Evolutionary conservation across 1,140 invertebrate species (phyloP), one percentile per base, ranked within the genome.

Genomic region (Propsilocerus akamusi): DNA sequence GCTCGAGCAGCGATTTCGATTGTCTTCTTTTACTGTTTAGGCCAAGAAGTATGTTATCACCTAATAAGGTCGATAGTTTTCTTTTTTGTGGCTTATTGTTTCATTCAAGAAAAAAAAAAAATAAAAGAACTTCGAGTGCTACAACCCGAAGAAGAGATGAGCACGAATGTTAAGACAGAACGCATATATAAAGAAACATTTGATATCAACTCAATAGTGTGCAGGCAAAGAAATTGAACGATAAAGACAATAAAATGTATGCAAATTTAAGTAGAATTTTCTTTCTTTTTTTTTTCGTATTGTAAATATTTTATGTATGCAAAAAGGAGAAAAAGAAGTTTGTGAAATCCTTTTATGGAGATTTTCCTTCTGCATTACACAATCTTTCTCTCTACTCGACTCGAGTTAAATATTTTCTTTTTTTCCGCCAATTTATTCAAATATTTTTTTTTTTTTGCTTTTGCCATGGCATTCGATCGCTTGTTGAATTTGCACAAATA

Each of bases 181-280:
- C n/a, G n/a, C n/a, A n/a, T n/a, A n/a, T n/a, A n/a, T n/a, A n/a
- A n/a, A n/a, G n/a, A n/a, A n/a, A n/a, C n/a, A n/a, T n/a, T n/a
- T n/a, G n/a, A n/a, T n/a, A n/a, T n/a, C n/a, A n/a, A n/a, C n/a
- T n/a, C n/a, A n/a, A n/a, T n/a, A n/a, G n/a, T n/a, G n/a, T n/a
- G n/a, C n/a, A n/a, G n/a, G n/a, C n/a, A n/a, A n/a, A n/a, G 34
- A 10, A 41, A 41, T 41, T 41, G 34, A 41, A 41, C 34, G 34
- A 41, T 41, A 41, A 41, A 41, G 22, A 41, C 34, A 41, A 41
- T 41, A 41, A 41, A 41, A 41, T 41, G 34, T 41, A 41, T 41
- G 34, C 34, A 41, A 41, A 41, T 41, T 41, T 17, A 41, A 41
- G 34, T 41, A 20, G 34, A 41, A 41, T 41, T 41, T 41, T 41